These are phyloP conservation scores for Telenomus remus DNA, from an alignment of 1,140 invertebrate genomes.

Conservation along the genomic window DNA sequence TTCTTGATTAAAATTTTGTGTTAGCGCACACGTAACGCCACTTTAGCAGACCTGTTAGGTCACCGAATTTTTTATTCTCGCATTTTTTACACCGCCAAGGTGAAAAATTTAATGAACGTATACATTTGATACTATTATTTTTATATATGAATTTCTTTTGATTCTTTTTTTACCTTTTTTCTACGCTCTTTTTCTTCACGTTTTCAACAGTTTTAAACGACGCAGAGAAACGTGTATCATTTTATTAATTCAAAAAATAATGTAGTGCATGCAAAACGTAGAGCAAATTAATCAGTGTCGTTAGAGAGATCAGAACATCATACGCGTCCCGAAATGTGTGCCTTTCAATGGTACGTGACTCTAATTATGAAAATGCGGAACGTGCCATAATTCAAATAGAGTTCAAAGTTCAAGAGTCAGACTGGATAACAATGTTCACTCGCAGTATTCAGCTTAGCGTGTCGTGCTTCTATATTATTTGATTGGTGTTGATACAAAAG, in stretches of 20 bases:
- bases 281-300: slow-evolving; percentile 31
- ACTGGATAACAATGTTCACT: slow-evolving; percentile 45
- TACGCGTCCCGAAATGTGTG: slow-evolving; percentile 28
- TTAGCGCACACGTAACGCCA: slow-evolving; percentile 5
- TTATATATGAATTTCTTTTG: no score
- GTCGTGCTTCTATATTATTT: no score
- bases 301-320: slow-evolving; percentile 35
- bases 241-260: not conserved
- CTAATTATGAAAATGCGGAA: slow-evolving; percentile 48
- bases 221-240: no score
- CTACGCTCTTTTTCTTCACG: no score
- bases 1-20: slow-evolving; percentile 41
- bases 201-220: no score
- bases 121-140: no score
- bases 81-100: no score
- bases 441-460: slow-evolving; percentile 28
- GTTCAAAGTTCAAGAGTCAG: slow-evolving; percentile 32
- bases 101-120: no score
- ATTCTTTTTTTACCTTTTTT: no score
- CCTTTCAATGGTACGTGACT: slow-evolving; percentile 42
- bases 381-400: slow-evolving; percentile 38
- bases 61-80: no score
- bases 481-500: not conserved
- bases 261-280: slow-evolving; percentile 17
- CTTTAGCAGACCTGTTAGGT: not conserved